These are phyloP conservation scores for cat (Felis catus) DNA, from an alignment of 2,113 vertebrate species.

Conservation along the genomic window DNA sequence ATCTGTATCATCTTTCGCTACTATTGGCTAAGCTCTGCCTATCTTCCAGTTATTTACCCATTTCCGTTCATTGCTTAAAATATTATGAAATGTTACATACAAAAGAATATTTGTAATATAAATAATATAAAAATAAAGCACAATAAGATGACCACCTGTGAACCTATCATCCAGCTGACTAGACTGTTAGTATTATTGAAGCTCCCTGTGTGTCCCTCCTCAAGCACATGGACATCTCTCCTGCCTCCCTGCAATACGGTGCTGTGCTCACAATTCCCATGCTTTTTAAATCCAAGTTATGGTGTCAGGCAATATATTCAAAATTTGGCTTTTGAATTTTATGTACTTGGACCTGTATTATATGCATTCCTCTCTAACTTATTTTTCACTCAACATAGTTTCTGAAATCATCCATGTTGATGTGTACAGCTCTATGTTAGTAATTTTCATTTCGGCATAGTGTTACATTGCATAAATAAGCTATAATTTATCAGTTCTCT, in stretches of 20 bases:
- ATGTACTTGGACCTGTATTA: not conserved
- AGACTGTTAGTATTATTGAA: not conserved
- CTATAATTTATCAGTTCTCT: not conserved
- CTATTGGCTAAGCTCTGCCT: not conserved
- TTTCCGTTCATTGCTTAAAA: not conserved
- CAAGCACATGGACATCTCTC: not conserved
- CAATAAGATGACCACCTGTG: not conserved
- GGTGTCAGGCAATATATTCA: not conserved
- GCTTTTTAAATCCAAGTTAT: not conserved
- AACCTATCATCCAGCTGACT: not conserved
- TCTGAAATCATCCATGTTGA: not conserved
- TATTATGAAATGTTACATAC: not conserved
- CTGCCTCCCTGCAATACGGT: not conserved
- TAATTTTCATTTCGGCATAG: not conserved
- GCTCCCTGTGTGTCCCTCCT: not conserved
- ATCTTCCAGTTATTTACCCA: not conserved
- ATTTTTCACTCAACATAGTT: not conserved
- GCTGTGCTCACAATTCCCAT: not conserved
- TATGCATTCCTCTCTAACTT: not conserved
- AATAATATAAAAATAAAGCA: not conserved
- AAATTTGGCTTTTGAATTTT: not conserved
- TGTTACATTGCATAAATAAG: not conserved
- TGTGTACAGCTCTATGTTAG: not conserved
- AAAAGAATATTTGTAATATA: not conserved
- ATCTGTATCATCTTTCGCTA: not conserved